A percentile compares a stretch with the other conserved stretches of the same genome.
These are phyloP conservation scores for Phoxinus dragarum DNA, from an alignment of 2,797 vertebrate genomes.

Conservation along the genomic window DNA sequence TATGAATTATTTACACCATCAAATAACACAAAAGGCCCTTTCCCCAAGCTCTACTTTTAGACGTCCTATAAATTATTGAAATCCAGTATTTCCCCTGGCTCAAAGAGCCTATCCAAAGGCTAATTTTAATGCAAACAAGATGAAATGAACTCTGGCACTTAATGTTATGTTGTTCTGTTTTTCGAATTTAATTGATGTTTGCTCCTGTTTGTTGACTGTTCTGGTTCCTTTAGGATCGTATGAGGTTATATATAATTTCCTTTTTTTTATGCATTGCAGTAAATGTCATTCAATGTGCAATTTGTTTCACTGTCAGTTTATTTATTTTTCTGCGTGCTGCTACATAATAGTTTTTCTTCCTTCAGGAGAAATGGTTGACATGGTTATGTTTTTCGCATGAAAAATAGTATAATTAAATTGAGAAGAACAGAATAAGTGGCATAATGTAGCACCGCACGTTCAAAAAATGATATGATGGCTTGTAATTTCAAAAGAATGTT, in stretches of 20 bases:
- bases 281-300: slow-evolving; percentile 2
- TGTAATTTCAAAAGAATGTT: neutral
- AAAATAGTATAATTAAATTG: neutral
- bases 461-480: neutral
- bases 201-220: neutral
- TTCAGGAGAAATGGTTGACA: neutral
- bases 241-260: neutral
- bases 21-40: slow-evolving; percentile 51
- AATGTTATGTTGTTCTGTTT: slow-evolving; percentile 48
- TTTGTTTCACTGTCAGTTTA: slow-evolving; percentile 3
- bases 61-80: slow-evolving; percentile 58
- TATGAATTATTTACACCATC: slow-evolving; percentile 65
- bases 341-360: slow-evolving; percentile 25
- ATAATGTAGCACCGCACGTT: neutral
- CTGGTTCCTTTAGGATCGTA: neutral
- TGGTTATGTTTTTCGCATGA: slow-evolving; percentile 13
- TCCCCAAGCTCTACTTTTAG: slow-evolving; percentile 47
- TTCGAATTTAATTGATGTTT: slow-evolving; percentile 39
- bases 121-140: slow-evolving; percentile 64
- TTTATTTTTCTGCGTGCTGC: neutral
- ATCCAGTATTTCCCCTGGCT: slow-evolving; percentile 51
- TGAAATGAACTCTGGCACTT: slow-evolving; percentile 59
- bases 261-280: neutral
- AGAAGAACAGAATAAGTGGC: neutral
- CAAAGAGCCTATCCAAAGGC: slow-evolving; percentile 48